phyloP scores from a whole-genome alignment of 2,113 vertebrate genomes.

The Argyrosomus japonicus region DNA sequence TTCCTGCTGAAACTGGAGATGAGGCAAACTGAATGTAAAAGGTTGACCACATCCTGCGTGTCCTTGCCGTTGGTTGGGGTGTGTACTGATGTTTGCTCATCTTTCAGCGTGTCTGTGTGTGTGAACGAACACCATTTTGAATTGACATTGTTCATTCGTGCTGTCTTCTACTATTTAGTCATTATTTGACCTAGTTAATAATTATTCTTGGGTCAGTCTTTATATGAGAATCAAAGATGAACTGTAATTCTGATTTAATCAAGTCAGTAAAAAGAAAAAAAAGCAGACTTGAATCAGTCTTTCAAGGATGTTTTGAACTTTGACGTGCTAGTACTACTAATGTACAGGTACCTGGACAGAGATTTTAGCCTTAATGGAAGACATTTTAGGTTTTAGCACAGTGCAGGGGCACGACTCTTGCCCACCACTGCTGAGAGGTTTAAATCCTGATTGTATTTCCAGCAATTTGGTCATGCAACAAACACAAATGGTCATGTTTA shows the following conservation, averaged over 20 bases:
- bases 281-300: constrained; percentile 15
- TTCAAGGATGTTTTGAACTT: constrained; percentile 43
- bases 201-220: constrained; percentile 1
- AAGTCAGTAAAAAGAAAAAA: constrained; percentile 15
- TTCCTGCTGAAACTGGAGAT: constrained; percentile 74
- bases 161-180: constrained; percentile 18
- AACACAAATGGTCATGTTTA: constrained; percentile 29
- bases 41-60: constrained; percentile 44
- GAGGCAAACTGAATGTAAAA: constrained; percentile 53
- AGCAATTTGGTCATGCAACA: constrained; percentile 43
- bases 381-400: constrained; percentile 28
- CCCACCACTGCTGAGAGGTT: constrained; percentile 25
- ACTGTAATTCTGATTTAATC: constrained; percentile 27
- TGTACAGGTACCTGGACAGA: constrained; percentile 9
- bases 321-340: constrained; percentile 26
- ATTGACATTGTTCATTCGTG: constrained; percentile 28
- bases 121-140: constrained; percentile 23
- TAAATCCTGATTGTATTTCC: constrained; percentile 29
- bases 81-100: constrained; percentile 43
- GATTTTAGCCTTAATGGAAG: constrained; percentile 47
- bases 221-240: not conserved
- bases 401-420: constrained; percentile 11
- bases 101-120: constrained; percentile 39
- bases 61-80: constrained; percentile 1
- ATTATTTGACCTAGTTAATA: constrained; percentile 29